These are phyloP conservation scores for Psittacula echo DNA, from an alignment of 2,797 vertebrate genomes.

Conservation along the genomic window DNA sequence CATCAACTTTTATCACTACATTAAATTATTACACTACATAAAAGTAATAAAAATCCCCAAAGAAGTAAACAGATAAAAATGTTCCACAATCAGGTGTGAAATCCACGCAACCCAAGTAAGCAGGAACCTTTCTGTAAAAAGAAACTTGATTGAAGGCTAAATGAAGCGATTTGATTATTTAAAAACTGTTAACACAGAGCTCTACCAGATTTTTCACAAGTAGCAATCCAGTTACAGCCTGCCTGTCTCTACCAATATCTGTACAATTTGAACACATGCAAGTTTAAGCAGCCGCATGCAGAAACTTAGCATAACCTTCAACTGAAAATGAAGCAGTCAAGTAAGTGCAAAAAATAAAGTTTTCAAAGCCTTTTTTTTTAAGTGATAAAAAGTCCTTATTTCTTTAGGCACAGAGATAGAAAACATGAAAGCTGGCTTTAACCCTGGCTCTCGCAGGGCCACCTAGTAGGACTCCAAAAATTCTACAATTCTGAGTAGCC, in stretches of 20 bases:
- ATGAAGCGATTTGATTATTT: background rate
- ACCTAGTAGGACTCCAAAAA: background rate
- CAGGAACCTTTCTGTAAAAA: background rate
- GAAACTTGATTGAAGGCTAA: background rate
- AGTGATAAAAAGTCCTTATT: background rate
- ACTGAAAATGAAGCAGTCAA: background rate
- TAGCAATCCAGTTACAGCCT: background rate
- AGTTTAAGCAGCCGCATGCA: background rate
- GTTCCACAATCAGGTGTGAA: background rate
- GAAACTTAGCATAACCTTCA: background rate
- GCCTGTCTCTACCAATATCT: background rate
- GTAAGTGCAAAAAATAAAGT: background rate
- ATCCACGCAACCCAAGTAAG: background rate
- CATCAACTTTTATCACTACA: background rate
- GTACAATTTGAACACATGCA: background rate
- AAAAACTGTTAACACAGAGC: background rate
- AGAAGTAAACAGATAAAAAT: background rate
- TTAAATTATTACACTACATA: background rate
- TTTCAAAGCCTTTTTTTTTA: background rate
- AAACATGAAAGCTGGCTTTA: background rate
- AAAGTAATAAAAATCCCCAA: background rate
- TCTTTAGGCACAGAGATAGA: background rate
- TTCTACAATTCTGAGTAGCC: background rate
- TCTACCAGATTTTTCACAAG: background rate
- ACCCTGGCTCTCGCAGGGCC: background rate